Evolutionary conservation across 2,888 invertebrate species (phyloP).

Genomic region (Erebia ligea): DNA sequence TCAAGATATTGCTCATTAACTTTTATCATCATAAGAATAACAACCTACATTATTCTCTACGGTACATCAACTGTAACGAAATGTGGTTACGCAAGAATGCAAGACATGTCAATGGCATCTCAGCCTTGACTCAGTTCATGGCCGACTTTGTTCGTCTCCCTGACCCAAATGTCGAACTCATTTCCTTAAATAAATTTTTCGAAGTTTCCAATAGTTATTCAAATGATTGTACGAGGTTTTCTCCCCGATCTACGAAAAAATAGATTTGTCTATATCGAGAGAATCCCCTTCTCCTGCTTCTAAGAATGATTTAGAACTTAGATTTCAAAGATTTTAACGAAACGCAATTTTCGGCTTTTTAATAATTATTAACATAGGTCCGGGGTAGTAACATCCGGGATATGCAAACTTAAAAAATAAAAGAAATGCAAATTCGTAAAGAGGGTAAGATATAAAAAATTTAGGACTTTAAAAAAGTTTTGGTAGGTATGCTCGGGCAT

Average conservation of each 20-base stretch:
- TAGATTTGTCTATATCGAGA: background rate
- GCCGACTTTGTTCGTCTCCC: conserved; percentile 14
- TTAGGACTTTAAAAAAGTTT: too few species aligned
- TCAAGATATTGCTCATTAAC: background rate
- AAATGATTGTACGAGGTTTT: background rate
- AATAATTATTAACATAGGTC: too few species aligned
- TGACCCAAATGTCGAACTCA: conserved; percentile 20
- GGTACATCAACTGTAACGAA: conserved; percentile 12
- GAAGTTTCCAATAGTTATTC: conserved; percentile 2
- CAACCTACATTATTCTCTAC: background rate
- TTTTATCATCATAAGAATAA: background rate
- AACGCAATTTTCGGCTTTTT: too few species aligned
- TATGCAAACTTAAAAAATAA: too few species aligned
- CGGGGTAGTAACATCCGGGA: too few species aligned
- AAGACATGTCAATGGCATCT: conserved; percentile 22
- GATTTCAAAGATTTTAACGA: too few species aligned
- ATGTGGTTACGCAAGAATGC: conserved; percentile 17
- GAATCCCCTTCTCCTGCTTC: background rate
- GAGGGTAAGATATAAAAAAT: too few species aligned
- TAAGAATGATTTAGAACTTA: too few species aligned
- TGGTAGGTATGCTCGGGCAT: too few species aligned
- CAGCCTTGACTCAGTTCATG: conserved; percentile 24
- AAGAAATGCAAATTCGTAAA: too few species aligned
- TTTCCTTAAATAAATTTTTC: conserved; percentile 20
- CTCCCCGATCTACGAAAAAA: background rate